A percentile compares a stretch with the other conserved stretches of the same genome.
phyloP scores from a whole-genome alignment of 2,888 invertebrate species.

The Heliconius sara region DNA sequence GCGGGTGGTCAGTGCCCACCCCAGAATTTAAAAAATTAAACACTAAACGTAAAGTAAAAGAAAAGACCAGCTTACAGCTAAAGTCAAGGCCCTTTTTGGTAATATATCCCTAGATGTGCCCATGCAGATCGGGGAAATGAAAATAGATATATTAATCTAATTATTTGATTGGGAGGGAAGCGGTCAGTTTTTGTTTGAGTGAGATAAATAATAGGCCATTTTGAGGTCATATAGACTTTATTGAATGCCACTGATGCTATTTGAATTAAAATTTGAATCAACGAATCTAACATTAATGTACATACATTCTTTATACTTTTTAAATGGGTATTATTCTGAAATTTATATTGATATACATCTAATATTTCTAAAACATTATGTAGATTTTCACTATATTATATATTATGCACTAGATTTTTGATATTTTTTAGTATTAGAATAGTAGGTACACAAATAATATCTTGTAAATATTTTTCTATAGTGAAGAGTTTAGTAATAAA shows the following conservation, averaged over 20 bases:
- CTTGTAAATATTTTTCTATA: constrained; percentile 45
- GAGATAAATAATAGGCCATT: constrained; percentile 43
- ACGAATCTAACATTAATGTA: constrained; percentile 53
- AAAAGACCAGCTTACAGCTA: neutral
- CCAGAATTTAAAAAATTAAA: too few species aligned
- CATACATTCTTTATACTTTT: constrained; percentile 44
- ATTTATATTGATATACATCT: constrained; percentile 50
- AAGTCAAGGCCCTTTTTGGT: neutral
- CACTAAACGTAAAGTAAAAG: too few species aligned
- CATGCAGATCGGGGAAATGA: neutral
- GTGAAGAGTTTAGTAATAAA: constrained; percentile 40
- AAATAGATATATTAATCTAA: neutral
- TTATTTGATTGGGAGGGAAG: neutral
- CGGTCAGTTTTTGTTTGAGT: neutral
- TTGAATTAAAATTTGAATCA: constrained; percentile 53
- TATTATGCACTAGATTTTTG: constrained; percentile 41
- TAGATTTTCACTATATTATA: constrained; percentile 36
- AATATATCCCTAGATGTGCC: neutral
- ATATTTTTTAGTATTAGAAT: constrained; percentile 43
- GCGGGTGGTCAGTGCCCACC: too few species aligned
- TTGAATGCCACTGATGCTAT: constrained; percentile 53
- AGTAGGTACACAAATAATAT: constrained; percentile 50
- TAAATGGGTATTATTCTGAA: constrained; percentile 51
- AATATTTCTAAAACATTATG: constrained; percentile 41
- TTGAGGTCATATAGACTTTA: constrained; percentile 47